A percentile compares a stretch with the other conserved stretches of the same genome.
These are phyloP conservation scores for Drosophila nigromelanica DNA, from an alignment of 1,140 invertebrate genomes.

Conservation along the genomic window DNA sequence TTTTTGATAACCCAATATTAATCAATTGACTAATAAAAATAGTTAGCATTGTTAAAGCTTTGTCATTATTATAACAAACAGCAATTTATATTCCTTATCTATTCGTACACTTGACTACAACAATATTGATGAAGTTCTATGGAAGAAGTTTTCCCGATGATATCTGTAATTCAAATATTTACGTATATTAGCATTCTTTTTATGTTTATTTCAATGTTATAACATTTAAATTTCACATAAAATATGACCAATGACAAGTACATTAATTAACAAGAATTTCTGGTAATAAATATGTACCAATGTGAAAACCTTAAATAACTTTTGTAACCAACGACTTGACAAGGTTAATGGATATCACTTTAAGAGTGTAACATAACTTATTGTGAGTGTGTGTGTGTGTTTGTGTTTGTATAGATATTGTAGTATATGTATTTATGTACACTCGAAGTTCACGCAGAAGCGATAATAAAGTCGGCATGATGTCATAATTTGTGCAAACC, in stretches of 20 bases:
- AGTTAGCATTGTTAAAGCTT: neutral
- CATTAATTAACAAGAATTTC: slow-evolving; percentile 1
- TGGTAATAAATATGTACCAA: neutral
- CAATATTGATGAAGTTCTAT: no score
- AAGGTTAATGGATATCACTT: slow-evolving; percentile 9
- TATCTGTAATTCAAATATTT: neutral
- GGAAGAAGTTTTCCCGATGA: no score
- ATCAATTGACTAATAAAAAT: no score
- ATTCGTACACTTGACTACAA: no score
- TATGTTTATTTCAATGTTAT: no score
- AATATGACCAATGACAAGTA: slow-evolving; percentile 2
- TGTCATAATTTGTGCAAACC: slow-evolving; percentile 70
- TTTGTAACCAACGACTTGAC: neutral
- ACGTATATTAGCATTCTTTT: no score
- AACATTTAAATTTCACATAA: neutral
- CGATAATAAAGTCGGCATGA: slow-evolving; percentile 75
- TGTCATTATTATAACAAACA: neutral
- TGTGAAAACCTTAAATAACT: neutral
- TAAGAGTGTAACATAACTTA: neutral
- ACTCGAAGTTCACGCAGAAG: slow-evolving; percentile 66
- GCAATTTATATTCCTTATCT: no score
- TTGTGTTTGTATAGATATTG: slow-evolving; percentile 4
- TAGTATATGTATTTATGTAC: slow-evolving; percentile 26
- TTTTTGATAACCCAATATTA: no score
- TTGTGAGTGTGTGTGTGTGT: neutral